phyloP scores from a whole-genome alignment of 2,797 vertebrate species.

The Hemitrygon akajei region DNA sequence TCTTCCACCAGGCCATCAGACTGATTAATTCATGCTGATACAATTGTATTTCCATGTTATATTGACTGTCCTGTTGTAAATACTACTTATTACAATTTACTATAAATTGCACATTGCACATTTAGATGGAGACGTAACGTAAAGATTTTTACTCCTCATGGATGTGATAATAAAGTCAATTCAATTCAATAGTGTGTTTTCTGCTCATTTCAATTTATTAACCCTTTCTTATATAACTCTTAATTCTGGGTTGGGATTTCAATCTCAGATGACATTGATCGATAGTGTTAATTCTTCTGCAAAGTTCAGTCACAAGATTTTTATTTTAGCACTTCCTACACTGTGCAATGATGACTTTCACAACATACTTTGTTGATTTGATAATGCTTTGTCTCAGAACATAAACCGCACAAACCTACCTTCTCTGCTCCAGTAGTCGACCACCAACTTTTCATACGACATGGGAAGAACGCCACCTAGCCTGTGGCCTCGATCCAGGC shows the following conservation, averaged over 20 bases:
- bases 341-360: not conserved
- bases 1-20: no score
- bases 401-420: not conserved
- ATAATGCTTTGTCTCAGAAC: not conserved
- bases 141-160: no score
- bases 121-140: no score
- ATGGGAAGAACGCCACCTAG: no score
- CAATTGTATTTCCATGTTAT: no score
- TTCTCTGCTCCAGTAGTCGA: not conserved
- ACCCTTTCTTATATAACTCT: not conserved
- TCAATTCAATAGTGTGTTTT: not conserved
- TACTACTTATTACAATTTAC: no score
- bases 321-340: conserved; percentile 28
- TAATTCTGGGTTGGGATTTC: not conserved
- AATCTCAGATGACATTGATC: not conserved
- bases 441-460: no score
- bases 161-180: no score
- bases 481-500: no score
- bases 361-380: not conserved
- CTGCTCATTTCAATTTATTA: not conserved
- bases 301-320: not conserved
- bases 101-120: no score
- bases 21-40: no score
- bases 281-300: not conserved
- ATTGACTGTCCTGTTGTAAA: no score